Evolutionary conservation across 2,888 invertebrate species (phyloP), one percentile per base, ranked within the genome.

Genomic region (Diarsia rubi): DNA sequence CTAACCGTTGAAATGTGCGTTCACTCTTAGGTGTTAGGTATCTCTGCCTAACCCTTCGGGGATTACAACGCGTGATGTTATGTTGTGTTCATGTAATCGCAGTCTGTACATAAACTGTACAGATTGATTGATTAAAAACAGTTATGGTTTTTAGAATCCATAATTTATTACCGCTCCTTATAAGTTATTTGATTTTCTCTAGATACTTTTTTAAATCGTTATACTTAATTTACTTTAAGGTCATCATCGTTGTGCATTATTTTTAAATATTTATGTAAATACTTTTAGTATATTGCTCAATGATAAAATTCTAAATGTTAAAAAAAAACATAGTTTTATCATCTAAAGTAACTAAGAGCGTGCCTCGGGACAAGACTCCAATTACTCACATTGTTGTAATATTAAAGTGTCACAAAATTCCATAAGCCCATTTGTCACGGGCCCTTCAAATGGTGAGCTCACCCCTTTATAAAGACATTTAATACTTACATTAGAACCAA

Each of bases 391-490:
- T 86, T 87, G 88, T 90, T 86, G 87, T 88, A 62, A 68, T 69
- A 91, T 91, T 90, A 89, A 90, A 90, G 79, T 91, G 94, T 93
- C 93, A 91, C 80, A 83, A 84, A 86, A 79, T 84, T 89, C 84
- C 83, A 86, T 89, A 85, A 88, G 89, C 78, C 89, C 88, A 93
- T 94, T 93, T 92, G 91, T 93, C 92, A 92, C 68, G 70, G 82
- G 78, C 90, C 90, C 89, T 91, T 84, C 90, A 81, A 89, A 91
- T 76, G 86, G 90, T 90, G 90, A 90, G 88, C 88, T 89, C 91
- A 92, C 91, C 94, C 94, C 91, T 92, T 93, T 90, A 79, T 71
- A 87, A 85, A 84, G 87, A 88, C 81, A 89, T 90, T 89, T 88
- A 88, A 89, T 86, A 88, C 90, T 87, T 80, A 80, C 82, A 78